These are phyloP conservation scores for Mormoops blainvillei DNA, from an alignment of 2,113 vertebrate species.

Conservation along the genomic window DNA sequence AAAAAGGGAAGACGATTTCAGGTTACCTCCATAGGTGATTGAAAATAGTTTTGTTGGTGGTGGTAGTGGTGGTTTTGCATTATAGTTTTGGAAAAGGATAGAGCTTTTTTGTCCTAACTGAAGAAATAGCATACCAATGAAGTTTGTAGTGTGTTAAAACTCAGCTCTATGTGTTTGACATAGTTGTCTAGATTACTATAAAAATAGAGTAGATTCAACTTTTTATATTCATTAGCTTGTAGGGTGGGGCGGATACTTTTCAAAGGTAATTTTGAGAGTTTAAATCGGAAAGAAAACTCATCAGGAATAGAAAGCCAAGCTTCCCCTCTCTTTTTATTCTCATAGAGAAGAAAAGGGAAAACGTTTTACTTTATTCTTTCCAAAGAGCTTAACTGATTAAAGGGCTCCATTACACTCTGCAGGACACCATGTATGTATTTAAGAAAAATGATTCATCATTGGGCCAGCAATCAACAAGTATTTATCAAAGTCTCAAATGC, in stretches of 20 bases:
- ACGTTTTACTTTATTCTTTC: background rate
- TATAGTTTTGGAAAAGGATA: background rate
- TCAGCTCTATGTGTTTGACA: background rate
- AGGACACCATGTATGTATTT: background rate
- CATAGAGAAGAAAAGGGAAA: background rate
- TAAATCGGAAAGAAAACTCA: slow-evolving; percentile 8
- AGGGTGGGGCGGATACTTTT: background rate
- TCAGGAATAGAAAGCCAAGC: background rate
- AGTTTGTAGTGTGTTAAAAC: background rate
- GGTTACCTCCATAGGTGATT: background rate
- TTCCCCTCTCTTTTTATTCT: background rate
- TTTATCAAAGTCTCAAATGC: background rate
- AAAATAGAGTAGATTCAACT: slow-evolving; percentile 7
- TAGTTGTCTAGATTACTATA: background rate
- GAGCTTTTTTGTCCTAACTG: background rate
- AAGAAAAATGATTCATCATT: background rate
- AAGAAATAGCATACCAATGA: background rate
- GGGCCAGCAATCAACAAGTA: background rate
- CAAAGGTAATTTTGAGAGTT: slow-evolving; percentile 15
- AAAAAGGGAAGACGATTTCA: background rate
- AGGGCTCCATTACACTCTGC: background rate
- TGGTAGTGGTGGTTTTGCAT: background rate
- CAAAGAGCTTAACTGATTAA: slow-evolving; percentile 21
- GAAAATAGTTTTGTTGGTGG: background rate
- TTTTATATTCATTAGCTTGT: background rate